phyloP scores from a whole-genome alignment of 2,113 vertebrate genomes.

The Anseranas semipalmata region DNA sequence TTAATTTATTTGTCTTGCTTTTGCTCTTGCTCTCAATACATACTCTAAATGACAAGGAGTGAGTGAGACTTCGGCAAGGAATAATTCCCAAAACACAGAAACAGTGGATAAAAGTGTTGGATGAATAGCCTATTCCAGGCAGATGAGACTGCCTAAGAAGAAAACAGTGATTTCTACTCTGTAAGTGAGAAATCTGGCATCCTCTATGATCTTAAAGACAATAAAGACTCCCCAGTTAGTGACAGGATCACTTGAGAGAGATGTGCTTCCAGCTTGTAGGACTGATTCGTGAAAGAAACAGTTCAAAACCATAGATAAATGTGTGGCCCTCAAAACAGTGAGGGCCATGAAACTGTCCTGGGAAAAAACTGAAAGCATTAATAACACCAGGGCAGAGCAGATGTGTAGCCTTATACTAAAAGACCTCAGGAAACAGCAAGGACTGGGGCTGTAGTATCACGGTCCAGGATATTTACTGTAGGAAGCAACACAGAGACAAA shows the following conservation, averaged over 20 bases:
- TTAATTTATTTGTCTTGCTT: background rate
- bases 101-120: background rate
- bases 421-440: background rate
- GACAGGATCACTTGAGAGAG: background rate
- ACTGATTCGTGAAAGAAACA: background rate
- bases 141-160: background rate
- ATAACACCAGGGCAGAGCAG: background rate
- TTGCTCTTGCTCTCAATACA: background rate
- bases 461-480: background rate
- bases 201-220: background rate
- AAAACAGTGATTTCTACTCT: background rate
- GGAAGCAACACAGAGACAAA: background rate
- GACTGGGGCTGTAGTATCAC: background rate
- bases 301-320: background rate
- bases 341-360: background rate
- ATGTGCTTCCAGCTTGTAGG: background rate
- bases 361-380: background rate
- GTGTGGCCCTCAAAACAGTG: background rate
- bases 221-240: background rate
- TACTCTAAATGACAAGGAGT: background rate
- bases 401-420: background rate
- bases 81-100: background rate
- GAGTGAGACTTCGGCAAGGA: background rate
- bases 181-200: background rate
- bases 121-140: background rate